Evolutionary conservation across 2,113 vertebrate species (phyloP).

Genomic region (Solenodon paradoxus): DNA sequence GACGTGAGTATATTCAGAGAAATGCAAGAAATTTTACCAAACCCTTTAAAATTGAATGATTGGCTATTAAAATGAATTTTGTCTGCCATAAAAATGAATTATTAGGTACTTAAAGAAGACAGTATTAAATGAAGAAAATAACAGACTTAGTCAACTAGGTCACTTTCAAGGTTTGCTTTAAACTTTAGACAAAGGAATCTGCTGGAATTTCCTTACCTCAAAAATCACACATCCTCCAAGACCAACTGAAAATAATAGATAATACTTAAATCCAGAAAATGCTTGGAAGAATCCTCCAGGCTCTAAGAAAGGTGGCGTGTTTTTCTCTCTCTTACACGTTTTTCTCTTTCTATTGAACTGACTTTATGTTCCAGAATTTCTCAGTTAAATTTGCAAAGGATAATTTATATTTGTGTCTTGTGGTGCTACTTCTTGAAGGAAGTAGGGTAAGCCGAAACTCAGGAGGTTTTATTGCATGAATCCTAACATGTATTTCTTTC

Average conservation of each 20-base stretch:
- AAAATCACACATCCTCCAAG: background rate
- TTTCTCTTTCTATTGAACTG: no score
- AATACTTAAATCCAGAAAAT: background rate
- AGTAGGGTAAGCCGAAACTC: background rate
- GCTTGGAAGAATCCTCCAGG: background rate
- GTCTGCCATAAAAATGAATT: background rate
- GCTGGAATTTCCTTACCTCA: background rate
- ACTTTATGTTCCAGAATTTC: background rate
- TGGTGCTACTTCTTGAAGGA: background rate
- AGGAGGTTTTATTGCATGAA: background rate
- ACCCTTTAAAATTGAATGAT: background rate
- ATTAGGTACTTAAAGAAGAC: background rate
- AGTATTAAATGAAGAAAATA: background rate
- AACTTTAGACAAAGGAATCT: background rate
- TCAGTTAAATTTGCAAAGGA: background rate
- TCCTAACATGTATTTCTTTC: background rate
- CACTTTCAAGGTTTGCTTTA: background rate
- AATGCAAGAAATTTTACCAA: background rate
- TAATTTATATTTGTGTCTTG: background rate
- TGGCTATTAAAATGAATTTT: background rate
- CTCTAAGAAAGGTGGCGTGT: background rate
- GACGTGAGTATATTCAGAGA: background rate
- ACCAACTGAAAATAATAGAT: background rate
- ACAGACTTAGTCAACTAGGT: background rate
- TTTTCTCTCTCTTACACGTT: no score